Base-by-base conservation (phyloP, 2,888 invertebrate species). In the Zygothrica quintamaculata region DNA sequence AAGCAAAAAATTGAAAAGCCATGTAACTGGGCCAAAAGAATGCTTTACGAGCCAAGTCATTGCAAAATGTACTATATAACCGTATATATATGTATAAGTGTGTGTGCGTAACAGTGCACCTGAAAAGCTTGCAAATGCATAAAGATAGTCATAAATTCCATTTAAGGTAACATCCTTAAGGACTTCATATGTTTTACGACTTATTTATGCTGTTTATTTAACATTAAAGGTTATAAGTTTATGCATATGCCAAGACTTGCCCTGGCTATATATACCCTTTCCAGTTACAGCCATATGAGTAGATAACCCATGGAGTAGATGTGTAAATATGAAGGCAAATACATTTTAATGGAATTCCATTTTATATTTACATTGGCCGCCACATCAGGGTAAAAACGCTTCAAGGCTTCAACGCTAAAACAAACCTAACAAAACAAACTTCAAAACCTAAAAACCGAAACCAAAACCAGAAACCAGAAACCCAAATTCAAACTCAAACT, bases 261-360 rank as follows among this genome's bases (percentile, higher is more conserved):
- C n/a, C n/a, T n/a, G n/a, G n/a, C n/a, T n/a, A n/a, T n/a, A n/a
- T n/a, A n/a, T n/a, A n/a, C n/a, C n/a, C n/a, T n/a, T n/a, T n/a
- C n/a, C n/a, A n/a, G n/a, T n/a, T n/a, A n/a, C n/a, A n/a, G n/a
- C 31, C 33, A 13, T 34, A 25, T 43, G 31, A 22, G 18, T 22
- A 22, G 18, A 5, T 22, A 22, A 22, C 18, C 18, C 18, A 22
- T 22, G 18, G 5, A 22, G 18, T 22, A 22, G 5, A 22, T 22
- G 81, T 80, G 81, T 80, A 77, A 86, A 86, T 84, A 84, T 84
- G 74, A 81, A 58, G 78, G 66, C 72, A 82, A 78, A 84, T 62
- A 77, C 67, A 85, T 82, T 87, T 84, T 82, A 84, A 87, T 85
- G 74, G 82, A 76, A 79, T 84, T 87, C 84, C 65, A 74, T 65